Conservation (phyloP, 2,797 vertebrate genomes). For the Molothrus ater region DNA sequence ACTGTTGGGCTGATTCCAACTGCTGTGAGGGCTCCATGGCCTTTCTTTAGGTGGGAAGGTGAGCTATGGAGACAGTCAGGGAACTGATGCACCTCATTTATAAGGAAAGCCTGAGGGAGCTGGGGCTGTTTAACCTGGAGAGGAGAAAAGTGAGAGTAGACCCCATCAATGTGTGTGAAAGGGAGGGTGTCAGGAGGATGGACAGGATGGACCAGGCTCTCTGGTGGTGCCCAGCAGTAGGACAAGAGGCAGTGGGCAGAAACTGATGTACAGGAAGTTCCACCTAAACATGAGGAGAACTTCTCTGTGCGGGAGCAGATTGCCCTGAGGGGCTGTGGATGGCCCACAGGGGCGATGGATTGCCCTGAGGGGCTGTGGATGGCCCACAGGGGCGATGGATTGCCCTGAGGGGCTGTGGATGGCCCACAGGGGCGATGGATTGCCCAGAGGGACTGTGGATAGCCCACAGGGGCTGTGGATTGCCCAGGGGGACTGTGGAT, state of each 20-base stretch:
- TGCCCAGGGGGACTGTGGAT: fast-evolving
- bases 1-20: neutral
- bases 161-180: no score
- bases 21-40: neutral
- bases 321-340: fast-evolving
- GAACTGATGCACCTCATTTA: neutral
- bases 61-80: fast-evolving
- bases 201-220: neutral
- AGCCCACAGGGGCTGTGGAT: fast-evolving
- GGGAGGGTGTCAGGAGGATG: neutral
- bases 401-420: no score
- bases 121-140: neutral
- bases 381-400: no score
- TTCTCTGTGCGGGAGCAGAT: neutral
- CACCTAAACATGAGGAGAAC: no score
- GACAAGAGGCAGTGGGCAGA: neutral
- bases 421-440: no score
- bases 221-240: neutral
- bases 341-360: neutral
- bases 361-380: fast-evolving
- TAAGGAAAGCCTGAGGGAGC: neutral
- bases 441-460: fast-evolving
- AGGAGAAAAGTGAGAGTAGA: neutral
- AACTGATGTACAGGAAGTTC: neutral
- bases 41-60: neutral